Evolutionary conservation across 1,140 invertebrate species (phyloP).

Genomic region (Zaprionus nigranus): DNA sequence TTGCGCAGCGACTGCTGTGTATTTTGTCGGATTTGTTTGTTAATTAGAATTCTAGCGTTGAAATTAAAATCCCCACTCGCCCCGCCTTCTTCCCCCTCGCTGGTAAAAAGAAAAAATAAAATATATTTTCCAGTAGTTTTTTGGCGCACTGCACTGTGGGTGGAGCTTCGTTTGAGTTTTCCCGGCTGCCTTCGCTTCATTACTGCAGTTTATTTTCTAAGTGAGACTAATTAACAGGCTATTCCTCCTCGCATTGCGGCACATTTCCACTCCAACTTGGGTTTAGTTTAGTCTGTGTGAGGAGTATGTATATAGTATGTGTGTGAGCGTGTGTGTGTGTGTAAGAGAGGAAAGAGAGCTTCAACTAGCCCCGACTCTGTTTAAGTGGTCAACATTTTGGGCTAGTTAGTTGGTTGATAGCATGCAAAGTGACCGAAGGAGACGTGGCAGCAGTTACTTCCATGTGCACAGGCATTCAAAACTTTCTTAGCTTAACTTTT

Average conservation of each 20-base stretch:
- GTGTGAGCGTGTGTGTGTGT: background rate
- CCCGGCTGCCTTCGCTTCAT: slow-evolving; percentile 70
- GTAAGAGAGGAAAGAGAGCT: slow-evolving; percentile 4
- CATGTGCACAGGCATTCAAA: slow-evolving; percentile 15
- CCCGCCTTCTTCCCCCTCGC: background rate
- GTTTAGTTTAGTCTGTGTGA: slow-evolving; percentile 10
- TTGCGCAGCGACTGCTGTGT: slow-evolving; percentile 58
- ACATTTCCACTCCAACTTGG: slow-evolving; percentile 39
- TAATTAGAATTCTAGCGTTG: slow-evolving; percentile 84
- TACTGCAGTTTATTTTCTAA: slow-evolving; percentile 85
- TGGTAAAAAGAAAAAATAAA: background rate
- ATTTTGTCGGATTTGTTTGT: slow-evolving; percentile 82
- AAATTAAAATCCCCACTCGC: slow-evolving; percentile 72
- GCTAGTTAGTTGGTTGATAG: slow-evolving; percentile 43
- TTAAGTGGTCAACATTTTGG: slow-evolving; percentile 66
- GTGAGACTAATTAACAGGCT: slow-evolving; percentile 84
- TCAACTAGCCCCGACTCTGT: slow-evolving; percentile 14
- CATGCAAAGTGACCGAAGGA: slow-evolving; percentile 36
- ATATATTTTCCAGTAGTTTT: slow-evolving; percentile 52
- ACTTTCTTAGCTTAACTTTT: slow-evolving; percentile 24
- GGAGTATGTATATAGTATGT: background rate
- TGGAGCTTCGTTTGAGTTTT: slow-evolving; percentile 31
- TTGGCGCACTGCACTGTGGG: slow-evolving; percentile 32
- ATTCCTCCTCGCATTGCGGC: slow-evolving; percentile 81
- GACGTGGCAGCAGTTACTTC: slow-evolving; percentile 8